Conservation (phyloP, 1,140 invertebrate species). For the Lerema accius region DNA sequence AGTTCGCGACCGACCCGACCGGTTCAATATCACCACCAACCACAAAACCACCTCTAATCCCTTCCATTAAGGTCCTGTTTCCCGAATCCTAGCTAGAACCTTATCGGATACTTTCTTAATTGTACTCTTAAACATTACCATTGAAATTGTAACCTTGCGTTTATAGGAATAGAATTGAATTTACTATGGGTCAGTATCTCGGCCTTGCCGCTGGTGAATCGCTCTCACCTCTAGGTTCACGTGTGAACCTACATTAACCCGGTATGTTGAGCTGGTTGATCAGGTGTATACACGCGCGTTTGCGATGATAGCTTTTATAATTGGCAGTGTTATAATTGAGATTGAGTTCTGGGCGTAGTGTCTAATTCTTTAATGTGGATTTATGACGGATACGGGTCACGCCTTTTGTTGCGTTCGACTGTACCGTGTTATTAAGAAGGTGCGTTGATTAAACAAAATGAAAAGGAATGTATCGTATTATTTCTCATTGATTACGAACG, state of each 20-base stretch:
- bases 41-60: conserved; percentile 54
- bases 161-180: conserved; percentile 48
- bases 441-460: conserved; percentile 33
- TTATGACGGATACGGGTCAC: conserved; percentile 64
- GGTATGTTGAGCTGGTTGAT: conserved; percentile 64
- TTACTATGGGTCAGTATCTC: conserved; percentile 52
- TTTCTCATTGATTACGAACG: conserved; percentile 6
- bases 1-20: conserved; percentile 78
- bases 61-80: conserved; percentile 54
- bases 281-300: conserved; percentile 63
- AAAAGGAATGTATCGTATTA: conserved; percentile 23
- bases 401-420: conserved; percentile 56
- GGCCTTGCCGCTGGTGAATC: conserved; percentile 79
- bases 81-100: conserved; percentile 42
- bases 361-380: conserved; percentile 71
- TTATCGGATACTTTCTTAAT: conserved; percentile 82
- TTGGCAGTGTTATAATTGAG: conserved; percentile 61
- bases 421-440: conserved; percentile 24
- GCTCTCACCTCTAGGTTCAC: conserved; percentile 79
- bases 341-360: conserved; percentile 67
- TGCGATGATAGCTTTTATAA: conserved; percentile 64
- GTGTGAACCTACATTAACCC: conserved; percentile 80
- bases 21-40: conserved; percentile 48
- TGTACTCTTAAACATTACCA: conserved; percentile 54
- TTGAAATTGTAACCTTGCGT: conserved; percentile 67